Conservation (phyloP, 2,888 invertebrate species). For the Tetragnatha montana region DNA sequence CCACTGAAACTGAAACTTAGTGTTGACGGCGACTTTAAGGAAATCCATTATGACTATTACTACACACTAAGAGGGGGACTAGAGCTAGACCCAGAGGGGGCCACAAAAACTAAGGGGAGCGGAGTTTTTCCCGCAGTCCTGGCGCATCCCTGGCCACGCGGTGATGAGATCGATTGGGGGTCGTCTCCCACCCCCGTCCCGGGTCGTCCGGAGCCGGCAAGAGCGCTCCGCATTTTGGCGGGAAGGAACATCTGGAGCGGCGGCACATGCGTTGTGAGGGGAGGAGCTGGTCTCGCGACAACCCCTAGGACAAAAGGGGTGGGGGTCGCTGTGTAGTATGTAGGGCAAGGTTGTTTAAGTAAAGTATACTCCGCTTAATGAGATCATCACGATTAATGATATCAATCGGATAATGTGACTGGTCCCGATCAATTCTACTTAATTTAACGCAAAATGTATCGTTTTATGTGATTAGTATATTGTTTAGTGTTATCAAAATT, state of each 20-base stretch:
- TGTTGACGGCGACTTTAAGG: constrained; percentile 66
- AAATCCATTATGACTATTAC: constrained; percentile 51
- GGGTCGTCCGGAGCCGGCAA: constrained; percentile 25
- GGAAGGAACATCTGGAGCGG: constrained; percentile 8
- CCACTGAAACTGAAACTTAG: constrained; percentile 67
- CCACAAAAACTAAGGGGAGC: background rate
- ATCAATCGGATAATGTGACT: too few relatives aligned
- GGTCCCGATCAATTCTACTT: too few relatives aligned
- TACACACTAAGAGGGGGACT: background rate
- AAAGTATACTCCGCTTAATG: too few relatives aligned
- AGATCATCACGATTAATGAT: too few relatives aligned
- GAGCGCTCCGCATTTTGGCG: constrained; percentile 32
- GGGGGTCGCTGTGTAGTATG: too few relatives aligned
- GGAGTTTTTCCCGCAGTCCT: constrained; percentile 51
- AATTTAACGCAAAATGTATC: too few relatives aligned
- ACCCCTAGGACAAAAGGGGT: too few relatives aligned
- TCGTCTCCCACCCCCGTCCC: constrained; percentile 11
- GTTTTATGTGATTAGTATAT: too few relatives aligned
- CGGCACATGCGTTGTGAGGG: background rate
- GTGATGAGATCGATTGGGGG: constrained; percentile 21
- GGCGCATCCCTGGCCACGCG: constrained; percentile 32
- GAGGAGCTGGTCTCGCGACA: too few relatives aligned
- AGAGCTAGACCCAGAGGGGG: background rate
- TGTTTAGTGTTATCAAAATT: too few relatives aligned
- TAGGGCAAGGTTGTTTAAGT: too few relatives aligned